Evolutionary conservation across 92 coral and sea anemone genomes (phyloP).

Genomic region (Palythoa grandis): DNA sequence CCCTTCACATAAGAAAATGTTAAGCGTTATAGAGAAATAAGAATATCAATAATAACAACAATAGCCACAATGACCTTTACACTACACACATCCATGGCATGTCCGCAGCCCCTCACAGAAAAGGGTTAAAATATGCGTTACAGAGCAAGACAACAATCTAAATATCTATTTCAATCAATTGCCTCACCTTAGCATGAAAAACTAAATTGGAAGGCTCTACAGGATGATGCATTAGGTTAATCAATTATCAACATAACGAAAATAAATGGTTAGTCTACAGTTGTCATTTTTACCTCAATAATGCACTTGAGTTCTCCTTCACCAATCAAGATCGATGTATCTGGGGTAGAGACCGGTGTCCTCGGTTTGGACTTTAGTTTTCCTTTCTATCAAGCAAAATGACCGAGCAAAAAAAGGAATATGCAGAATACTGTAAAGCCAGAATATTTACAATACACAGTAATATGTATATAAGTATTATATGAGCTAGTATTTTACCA

Average conservation of each 20-base stretch:
- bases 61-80: too few species aligned
- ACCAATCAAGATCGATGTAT: conserved; percentile 85
- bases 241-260: background rate
- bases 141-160: background rate
- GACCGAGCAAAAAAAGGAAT: background rate
- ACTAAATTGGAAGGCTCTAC: background rate
- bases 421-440: background rate
- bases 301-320: conserved; percentile 91
- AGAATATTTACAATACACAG: too few species aligned
- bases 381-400: conserved; percentile 35
- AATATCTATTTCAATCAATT: background rate
- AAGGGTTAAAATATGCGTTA: too few species aligned
- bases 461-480: too few species aligned
- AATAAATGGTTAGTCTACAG: background rate
- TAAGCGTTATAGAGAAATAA: too few species aligned
- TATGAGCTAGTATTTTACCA: too few species aligned
- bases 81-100: too few species aligned
- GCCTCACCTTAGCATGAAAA: too few species aligned
- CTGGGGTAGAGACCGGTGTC: conserved; percentile 75
- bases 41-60: too few species aligned
- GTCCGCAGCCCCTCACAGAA: too few species aligned
- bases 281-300: conserved; percentile 75
- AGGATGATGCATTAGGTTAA: too few species aligned
- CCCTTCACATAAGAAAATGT: background rate
- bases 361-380: conserved; percentile 71